Percentiles rank a stretch among this genome's conserved stretches.
phyloP scores from a whole-genome alignment of 2,888 invertebrate genomes.

The Seladonia tumulorum region DNA sequence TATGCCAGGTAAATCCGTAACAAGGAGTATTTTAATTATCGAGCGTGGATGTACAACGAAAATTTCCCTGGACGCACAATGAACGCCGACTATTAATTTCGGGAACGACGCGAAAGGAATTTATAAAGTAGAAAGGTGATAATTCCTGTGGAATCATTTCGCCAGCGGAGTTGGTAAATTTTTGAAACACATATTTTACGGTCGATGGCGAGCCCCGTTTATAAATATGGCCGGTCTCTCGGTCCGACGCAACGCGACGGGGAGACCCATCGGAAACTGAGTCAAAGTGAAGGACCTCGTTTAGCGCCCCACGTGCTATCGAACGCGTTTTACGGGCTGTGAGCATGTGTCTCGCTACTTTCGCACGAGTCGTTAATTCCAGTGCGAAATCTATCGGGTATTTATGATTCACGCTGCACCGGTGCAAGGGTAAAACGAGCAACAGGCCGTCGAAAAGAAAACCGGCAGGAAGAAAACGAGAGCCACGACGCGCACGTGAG shows the following conservation, averaged over 20 bases:
- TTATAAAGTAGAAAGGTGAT: not conserved
- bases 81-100: not conserved
- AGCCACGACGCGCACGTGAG: not conserved
- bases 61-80: not conserved
- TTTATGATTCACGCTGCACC: conserved; percentile 26
- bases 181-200: not conserved
- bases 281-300: conserved; percentile 48
- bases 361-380: conserved; percentile 52
- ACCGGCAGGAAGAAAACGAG: conserved; percentile 15
- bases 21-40: not conserved
- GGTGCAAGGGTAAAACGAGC: not conserved
- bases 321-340: conserved; percentile 55
- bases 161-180: not conserved
- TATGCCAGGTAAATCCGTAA: not conserved
- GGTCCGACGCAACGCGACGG: not conserved
- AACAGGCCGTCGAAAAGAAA: not conserved
- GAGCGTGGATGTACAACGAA: too few species aligned
- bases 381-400: conserved; percentile 39
- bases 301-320: conserved; percentile 58
- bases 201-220: conserved; percentile 7
- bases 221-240: conserved; percentile 35
- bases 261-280: conserved; percentile 17
- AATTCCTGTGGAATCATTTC: not conserved
- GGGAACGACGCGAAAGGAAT: not conserved
- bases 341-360: conserved; percentile 55